Evolutionary conservation across 2,113 vertebrate genomes (phyloP), one percentile per base, ranked within the genome.

Genomic region (Ivindomyrus marchei): DNA sequence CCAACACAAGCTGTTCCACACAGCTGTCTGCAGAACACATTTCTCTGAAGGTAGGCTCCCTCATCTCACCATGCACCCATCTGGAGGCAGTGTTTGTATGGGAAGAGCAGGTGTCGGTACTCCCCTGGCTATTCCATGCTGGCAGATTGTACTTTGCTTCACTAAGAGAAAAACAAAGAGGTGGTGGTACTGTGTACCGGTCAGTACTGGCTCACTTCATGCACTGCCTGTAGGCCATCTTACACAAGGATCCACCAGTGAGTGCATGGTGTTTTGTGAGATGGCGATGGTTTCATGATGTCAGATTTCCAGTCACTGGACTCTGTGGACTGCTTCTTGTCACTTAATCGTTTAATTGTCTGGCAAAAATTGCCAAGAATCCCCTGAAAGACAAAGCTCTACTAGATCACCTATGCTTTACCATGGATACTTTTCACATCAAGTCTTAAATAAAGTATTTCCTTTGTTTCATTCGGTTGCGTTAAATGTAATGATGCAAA

Each of bases 11-110:
- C 11, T 39, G 36, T 46, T 39, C 36, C 52, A 58, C 84, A 21
- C 39, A 36, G 89, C 91, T 94, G 53, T 36, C 92, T 93, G 94
- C 94, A 42, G 74, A 39, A 80, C 94, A 93, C 94, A 90, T 93
- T 95, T n/a, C 87, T 66, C 74, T 94, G 36, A 58, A 88, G 52
- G 56, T 88, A 88, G 49, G n/a, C 31, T 15, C 50, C 84, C 31
- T 42, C 36, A 42, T 49, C 10, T 47, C 9, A 53, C 3, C 15
- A 17, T 15, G 11, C 15, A 27, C 49, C 47, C 9, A 11, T 27
- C n/a, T n/a, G 11, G 3, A 86, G 85, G n/a, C n/a, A 31, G 85
- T 15, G 10, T 31, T 27, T 70, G 62, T 13, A 70, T 31, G 62
- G 62, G 62, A 70, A 31, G 10, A 4, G 0, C 24, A 66, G 62